phyloP scores from a whole-genome alignment of 2,113 vertebrate genomes.

The Etheostoma spectabile region DNA sequence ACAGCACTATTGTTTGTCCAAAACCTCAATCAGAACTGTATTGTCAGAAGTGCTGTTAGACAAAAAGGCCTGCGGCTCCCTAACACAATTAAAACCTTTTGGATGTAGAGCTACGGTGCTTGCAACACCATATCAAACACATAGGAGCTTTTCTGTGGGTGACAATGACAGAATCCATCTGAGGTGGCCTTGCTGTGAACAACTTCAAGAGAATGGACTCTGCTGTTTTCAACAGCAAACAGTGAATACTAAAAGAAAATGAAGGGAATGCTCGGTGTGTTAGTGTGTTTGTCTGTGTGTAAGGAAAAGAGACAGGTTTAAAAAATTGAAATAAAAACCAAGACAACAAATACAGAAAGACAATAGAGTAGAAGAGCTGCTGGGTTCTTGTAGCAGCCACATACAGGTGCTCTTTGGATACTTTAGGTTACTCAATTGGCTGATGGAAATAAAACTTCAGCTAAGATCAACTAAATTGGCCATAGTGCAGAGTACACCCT shows the following conservation, averaged over 20 bases:
- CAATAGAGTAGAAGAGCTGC: too few species aligned
- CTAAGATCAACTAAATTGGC: too few species aligned
- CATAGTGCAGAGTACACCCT: too few species aligned
- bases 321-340: background rate
- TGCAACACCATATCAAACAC: conserved; percentile 23
- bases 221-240: background rate
- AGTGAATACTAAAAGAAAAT: background rate
- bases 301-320: background rate
- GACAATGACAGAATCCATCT: conserved; percentile 24
- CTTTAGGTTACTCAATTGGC: too few species aligned
- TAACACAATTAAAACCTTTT: conserved; percentile 61
- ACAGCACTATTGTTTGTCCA: conserved; percentile 71
- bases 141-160: conserved; percentile 11
- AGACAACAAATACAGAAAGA: background rate
- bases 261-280: background rate
- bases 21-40: conserved; percentile 72
- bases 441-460: too few species aligned
- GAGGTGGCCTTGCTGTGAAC: conserved; percentile 40
- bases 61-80: conserved; percentile 27
- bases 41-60: conserved; percentile 58
- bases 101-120: conserved; percentile 24
- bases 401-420: too few species aligned
- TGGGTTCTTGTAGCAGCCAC: too few species aligned
- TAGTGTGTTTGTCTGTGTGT: background rate
- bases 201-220: background rate